These are phyloP conservation scores for Folsomia manolachei DNA, from an alignment of 2,888 invertebrate species.

Conservation along the genomic window DNA sequence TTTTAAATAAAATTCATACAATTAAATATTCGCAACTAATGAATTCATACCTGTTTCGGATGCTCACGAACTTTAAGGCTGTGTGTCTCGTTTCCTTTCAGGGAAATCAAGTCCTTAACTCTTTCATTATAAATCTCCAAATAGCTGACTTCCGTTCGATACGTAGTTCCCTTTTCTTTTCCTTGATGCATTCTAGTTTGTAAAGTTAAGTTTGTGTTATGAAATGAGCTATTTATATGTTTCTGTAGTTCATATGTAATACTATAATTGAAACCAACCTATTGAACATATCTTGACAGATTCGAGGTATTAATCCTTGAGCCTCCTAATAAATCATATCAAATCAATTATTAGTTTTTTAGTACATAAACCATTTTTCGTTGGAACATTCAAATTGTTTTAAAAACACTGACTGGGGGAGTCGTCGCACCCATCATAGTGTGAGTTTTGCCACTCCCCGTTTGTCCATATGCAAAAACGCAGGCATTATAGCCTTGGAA, in stretches of 20 bases:
- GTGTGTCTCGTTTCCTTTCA: conserved; percentile 60
- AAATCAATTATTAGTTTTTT: conserved; percentile 40
- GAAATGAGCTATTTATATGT: too few species aligned
- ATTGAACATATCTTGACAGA: conserved; percentile 72
- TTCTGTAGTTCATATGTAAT: too few species aligned
- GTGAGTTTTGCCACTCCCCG: conserved; percentile 85
- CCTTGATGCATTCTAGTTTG: conserved; percentile 76
- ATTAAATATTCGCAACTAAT: neutral
- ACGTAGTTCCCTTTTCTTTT: conserved; percentile 76
- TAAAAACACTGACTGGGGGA: conserved; percentile 57
- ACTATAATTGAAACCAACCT: too few species aligned
- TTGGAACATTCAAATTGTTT: neutral
- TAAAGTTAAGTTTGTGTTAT: too few species aligned
- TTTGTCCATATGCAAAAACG: conserved; percentile 85
- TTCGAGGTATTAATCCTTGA: conserved; percentile 79
- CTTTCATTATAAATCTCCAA: conserved; percentile 82
- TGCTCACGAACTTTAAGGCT: conserved; percentile 75
- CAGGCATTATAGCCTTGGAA: conserved; percentile 58
- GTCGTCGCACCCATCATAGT: conserved; percentile 85
- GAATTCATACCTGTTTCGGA: conserved; percentile 57
- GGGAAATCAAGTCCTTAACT: conserved; percentile 70
- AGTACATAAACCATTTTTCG: neutral
- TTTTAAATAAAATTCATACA: neutral
- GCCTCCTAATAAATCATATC: conserved; percentile 60
- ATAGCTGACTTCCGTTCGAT: conserved; percentile 82